A percentile compares a stretch with the other conserved stretches of the same genome.
phyloP scores from a whole-genome alignment of 2,888 invertebrate genomes.

The Platycheirus albimanus region DNA sequence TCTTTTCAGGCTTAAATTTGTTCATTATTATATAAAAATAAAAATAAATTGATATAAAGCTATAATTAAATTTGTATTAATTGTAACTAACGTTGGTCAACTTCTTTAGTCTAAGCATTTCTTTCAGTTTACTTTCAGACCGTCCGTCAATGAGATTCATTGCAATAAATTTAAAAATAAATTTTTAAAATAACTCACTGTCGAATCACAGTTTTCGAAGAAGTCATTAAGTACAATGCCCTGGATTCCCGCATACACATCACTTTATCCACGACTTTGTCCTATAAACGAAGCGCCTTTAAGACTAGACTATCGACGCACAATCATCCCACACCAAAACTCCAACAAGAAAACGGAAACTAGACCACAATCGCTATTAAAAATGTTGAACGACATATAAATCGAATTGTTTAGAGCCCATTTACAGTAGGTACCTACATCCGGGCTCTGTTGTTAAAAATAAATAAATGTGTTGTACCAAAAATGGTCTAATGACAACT shows the following conservation, averaged over 20 bases:
- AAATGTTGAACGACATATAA: background rate
- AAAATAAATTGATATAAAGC: too few species aligned
- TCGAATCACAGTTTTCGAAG: too few species aligned
- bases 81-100: too few species aligned
- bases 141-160: too few species aligned
- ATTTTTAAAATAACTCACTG: too few species aligned
- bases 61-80: too few species aligned
- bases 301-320: slow-evolving; percentile 7
- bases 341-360: background rate
- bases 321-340: background rate
- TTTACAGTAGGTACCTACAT: slow-evolving; percentile 51
- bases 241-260: background rate
- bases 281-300: slow-evolving; percentile 49
- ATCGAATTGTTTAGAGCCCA: slow-evolving; percentile 35
- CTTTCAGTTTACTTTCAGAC: too few species aligned
- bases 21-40: too few species aligned
- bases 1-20: too few species aligned
- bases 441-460: slow-evolving; percentile 52
- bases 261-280: slow-evolving; percentile 19
- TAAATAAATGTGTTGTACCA: slow-evolving; percentile 30
- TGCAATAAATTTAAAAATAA: too few species aligned
- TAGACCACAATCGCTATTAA: slow-evolving; percentile 22
- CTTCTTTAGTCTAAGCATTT: too few species aligned
- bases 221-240: background rate
- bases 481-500: slow-evolving; percentile 54